phyloP scores from a whole-genome alignment of 2,797 vertebrate species.

The Orientallactaga sibirica region DNA sequence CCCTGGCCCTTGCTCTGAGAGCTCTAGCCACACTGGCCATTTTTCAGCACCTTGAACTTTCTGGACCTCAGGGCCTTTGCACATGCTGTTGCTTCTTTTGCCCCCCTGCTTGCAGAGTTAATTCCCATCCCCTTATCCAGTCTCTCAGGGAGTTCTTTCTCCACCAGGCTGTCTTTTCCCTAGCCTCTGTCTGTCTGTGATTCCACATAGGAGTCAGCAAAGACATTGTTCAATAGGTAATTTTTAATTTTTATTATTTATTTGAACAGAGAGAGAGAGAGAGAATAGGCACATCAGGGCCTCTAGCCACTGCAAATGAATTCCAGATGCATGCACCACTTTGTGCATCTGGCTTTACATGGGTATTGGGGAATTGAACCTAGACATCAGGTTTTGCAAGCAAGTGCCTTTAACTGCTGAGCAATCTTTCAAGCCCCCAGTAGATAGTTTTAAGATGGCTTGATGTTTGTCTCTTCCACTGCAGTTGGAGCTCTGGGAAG shows the following conservation, averaged over 20 bases:
- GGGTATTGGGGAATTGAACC: too few species aligned
- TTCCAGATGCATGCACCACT: too few species aligned
- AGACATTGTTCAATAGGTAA: background rate
- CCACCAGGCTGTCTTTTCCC: background rate
- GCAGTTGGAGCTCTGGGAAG: background rate
- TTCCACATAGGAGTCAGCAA: background rate
- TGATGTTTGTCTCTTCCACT: too few species aligned
- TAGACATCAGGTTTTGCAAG: too few species aligned
- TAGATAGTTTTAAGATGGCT: background rate
- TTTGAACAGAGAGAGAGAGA: too few species aligned
- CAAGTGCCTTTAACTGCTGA: too few species aligned
- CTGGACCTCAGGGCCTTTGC: constrained; percentile 56
- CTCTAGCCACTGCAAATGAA: too few species aligned
- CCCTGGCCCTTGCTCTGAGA: background rate
- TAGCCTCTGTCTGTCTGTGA: background rate
- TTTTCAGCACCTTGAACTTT: background rate
- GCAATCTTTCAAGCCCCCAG: too few species aligned
- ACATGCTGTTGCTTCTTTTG: background rate
- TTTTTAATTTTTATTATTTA: too few species aligned
- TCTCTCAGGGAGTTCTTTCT: background rate
- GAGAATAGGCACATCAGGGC: too few species aligned
- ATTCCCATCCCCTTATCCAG: background rate
- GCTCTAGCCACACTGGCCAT: background rate
- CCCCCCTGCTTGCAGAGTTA: background rate
- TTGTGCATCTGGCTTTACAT: too few species aligned